Evolutionary conservation across 2,113 vertebrate genomes (phyloP), one percentile per base, ranked within the genome.

Genomic region (Chelonoidis abingdonii): DNA sequence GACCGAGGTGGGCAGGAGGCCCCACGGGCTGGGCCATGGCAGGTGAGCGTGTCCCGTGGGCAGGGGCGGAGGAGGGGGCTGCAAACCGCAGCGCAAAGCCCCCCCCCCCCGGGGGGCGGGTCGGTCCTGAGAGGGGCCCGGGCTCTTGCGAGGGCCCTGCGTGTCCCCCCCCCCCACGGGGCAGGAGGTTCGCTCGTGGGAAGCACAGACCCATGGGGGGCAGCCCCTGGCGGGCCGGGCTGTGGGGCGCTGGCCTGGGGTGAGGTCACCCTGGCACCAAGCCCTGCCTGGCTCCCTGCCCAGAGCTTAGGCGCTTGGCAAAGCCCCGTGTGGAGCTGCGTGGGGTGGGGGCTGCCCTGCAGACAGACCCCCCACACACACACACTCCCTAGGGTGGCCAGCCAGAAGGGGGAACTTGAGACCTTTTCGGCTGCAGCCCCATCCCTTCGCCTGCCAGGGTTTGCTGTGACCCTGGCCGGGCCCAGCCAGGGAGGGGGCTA

Each of bases 1-100:
- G 98, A 98, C 97, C 85, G 97, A 98, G 1, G 97, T 98, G 97
- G 98, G 98, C 89, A 96, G 97, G 92, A 96, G 97, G 83, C 95
- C 97, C 57, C 97, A 98, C 52, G 89, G 94, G 19, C 85, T 97
- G 97, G 97, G 95, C 82, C 96, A 96, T 90, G 94, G 91, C 95
- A 97, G 98, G 98, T 99, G 97, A 98, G 98, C 54, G 5, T 53
- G 4, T 16, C 29, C 10, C 1, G 19, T 10, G 65, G 2, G 2
- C 3, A 6, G n/a, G 27, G 65, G 65, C 59, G 83, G 72, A 65
- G 56, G 52, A 84, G n/a, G 0, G 3, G n/a, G 56, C 86, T 31
- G 81, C 47, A 62, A 96, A 57, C 29, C 62, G 88, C 2, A 1
- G 21, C 0, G 8, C 2, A 24, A 38, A 38, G 79, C 25, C 10